A percentile compares a stretch with the other conserved stretches of the same genome.
Evolutionary conservation across 1,140 invertebrate species (phyloP).

Genomic region (Drosophila trapezifrons): DNA sequence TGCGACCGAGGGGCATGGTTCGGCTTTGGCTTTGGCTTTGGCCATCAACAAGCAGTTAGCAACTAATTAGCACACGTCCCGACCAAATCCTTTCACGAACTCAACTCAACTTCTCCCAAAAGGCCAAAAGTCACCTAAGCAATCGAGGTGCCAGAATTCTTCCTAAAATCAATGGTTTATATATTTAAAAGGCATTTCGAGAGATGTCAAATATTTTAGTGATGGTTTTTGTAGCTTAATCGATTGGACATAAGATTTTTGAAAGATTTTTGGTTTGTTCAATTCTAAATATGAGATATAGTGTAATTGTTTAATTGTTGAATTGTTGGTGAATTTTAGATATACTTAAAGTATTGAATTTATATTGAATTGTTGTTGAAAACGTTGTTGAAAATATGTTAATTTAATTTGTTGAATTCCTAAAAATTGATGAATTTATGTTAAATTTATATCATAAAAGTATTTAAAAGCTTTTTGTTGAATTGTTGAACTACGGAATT

Average conservation of each 20-base stretch:
- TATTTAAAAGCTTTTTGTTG: too few species aligned
- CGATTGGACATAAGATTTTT: too few species aligned
- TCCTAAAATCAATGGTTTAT: background rate
- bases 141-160: background rate
- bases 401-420: background rate
- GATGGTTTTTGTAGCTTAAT: too few species aligned
- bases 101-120: background rate
- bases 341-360: too few species aligned
- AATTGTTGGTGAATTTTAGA: too few species aligned
- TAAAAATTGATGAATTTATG: background rate
- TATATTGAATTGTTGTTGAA: too few species aligned
- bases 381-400: background rate
- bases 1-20: conserved; percentile 5
- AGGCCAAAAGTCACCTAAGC: conserved; percentile 12
- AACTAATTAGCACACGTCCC: conserved; percentile 56
- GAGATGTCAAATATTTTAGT: background rate
- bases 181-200: too few species aligned
- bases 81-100: conserved; percentile 21
- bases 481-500: background rate
- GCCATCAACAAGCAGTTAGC: conserved; percentile 46
- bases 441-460: too few species aligned
- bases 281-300: too few species aligned
- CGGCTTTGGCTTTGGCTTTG: conserved; percentile 6
- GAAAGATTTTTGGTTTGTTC: too few species aligned
- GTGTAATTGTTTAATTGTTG: too few species aligned